phyloP scores from a whole-genome alignment of 2,888 invertebrate species.

The Rapana venosa region DNA sequence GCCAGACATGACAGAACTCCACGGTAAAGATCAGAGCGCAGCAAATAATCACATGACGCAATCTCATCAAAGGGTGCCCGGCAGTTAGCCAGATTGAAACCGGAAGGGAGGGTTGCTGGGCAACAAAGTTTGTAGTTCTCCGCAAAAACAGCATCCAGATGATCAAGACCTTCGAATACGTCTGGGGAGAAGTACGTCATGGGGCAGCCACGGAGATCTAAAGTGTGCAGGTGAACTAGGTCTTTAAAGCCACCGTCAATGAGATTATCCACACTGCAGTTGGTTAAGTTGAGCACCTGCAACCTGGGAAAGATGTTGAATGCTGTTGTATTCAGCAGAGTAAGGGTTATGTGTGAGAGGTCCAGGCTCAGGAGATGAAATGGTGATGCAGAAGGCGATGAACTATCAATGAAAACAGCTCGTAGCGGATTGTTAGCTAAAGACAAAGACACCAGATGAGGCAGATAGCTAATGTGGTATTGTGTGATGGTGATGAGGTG shows the following conservation, averaged over 20 bases:
- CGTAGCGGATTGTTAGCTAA: not conserved
- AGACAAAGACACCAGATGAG: not conserved
- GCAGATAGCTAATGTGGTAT: not conserved
- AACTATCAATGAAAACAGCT: not conserved
- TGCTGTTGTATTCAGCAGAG: not conserved
- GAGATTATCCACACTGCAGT: not conserved
- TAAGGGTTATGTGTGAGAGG: not conserved
- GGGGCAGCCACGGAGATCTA: slow-evolving; percentile 30
- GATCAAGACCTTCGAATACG: not conserved
- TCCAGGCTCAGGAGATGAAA: not conserved
- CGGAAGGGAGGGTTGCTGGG: not conserved
- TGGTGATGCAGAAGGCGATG: not conserved
- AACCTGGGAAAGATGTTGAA: not conserved
- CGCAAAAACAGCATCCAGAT: not conserved
- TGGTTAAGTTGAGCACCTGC: not conserved
- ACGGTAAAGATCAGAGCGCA: slow-evolving; percentile 3
- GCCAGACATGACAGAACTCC: not conserved
- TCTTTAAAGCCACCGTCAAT: not conserved
- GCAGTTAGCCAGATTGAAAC: slow-evolving; percentile 14
- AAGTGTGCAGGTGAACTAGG: not conserved
- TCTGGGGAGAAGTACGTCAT: slow-evolving; percentile 1
- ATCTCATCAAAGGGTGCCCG: slow-evolving; percentile 18
- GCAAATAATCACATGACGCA: slow-evolving; percentile 23
- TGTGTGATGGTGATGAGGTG: not conserved
- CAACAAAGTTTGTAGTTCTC: slow-evolving; percentile 34